These are phyloP conservation scores for Gonocerus acuteangulatus DNA, from an alignment of 2,888 invertebrate species.

Conservation along the genomic window DNA sequence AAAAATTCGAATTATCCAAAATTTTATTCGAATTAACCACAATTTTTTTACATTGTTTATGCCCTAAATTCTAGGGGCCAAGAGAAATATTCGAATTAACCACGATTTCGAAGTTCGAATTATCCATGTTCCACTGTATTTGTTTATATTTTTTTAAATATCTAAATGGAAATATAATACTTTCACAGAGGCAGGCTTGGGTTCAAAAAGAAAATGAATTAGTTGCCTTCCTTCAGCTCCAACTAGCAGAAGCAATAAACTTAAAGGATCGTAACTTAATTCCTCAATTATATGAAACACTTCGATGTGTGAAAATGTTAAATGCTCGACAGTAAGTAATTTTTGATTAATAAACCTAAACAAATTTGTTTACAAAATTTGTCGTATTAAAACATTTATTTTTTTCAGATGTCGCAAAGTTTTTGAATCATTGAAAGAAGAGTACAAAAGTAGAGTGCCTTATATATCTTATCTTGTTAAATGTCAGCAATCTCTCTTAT, in stretches of 20 bases:
- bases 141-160: too few relatives aligned
- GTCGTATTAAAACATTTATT: not conserved
- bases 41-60: too few relatives aligned
- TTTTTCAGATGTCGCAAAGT: constrained; percentile 62
- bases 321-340: constrained; percentile 54
- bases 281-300: constrained; percentile 73
- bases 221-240: constrained; percentile 61
- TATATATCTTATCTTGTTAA: constrained; percentile 75
- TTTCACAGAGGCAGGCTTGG: constrained; percentile 45
- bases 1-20: too few relatives aligned
- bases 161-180: too few relatives aligned
- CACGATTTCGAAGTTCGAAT: too few relatives aligned
- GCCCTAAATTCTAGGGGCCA: too few relatives aligned
- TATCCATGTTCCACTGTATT: too few relatives aligned
- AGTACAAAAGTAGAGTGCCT: constrained; percentile 66
- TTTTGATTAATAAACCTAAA: not conserved
- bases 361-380: not conserved
- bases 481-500: constrained; percentile 70
- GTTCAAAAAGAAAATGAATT: constrained; percentile 44
- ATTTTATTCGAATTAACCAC: too few relatives aligned
- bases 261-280: constrained; percentile 67
- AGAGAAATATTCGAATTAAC: too few relatives aligned
- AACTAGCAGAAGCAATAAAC: constrained; percentile 74
- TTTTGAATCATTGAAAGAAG: constrained; percentile 64
- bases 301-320: constrained; percentile 54